Conservation (phyloP, 2,888 invertebrate genomes). For the Podotricha telesiphe region DNA sequence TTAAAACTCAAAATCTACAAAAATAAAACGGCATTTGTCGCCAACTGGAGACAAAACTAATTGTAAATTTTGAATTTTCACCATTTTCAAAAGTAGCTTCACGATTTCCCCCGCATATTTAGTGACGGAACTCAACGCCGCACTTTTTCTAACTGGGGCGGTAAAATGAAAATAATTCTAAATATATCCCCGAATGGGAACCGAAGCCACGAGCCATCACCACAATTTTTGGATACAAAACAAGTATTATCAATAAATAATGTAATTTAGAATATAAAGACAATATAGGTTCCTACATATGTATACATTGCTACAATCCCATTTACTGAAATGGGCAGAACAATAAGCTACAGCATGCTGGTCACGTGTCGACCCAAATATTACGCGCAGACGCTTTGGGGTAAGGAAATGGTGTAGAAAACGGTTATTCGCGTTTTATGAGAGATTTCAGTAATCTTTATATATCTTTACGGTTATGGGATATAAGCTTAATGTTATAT, state of each 20-base stretch:
- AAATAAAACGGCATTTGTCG: no score
- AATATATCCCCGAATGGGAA: no score
- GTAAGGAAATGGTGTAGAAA: slow-evolving; percentile 34
- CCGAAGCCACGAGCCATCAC: no score
- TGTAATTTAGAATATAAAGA: slow-evolving; percentile 1
- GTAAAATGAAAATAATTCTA: no score
- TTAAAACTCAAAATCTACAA: no score
- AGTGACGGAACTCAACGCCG: no score
- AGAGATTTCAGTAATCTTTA: slow-evolving; percentile 29
- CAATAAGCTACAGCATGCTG: slow-evolving; percentile 44
- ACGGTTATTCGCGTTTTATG: slow-evolving; percentile 31
- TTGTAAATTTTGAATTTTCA: no score
- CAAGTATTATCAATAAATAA: neutral
- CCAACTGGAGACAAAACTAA: no score
- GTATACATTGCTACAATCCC: slow-evolving; percentile 6
- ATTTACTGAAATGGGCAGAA: slow-evolving; percentile 13
- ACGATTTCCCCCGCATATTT: no score
- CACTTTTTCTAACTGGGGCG: no score
- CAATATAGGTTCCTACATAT: slow-evolving; percentile 12
- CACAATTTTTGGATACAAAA: no score
- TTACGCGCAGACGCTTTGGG: slow-evolving; percentile 57
- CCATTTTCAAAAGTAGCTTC: no score
- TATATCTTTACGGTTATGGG: slow-evolving; percentile 20
- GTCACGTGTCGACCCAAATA: slow-evolving; percentile 68
- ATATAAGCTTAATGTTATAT: neutral